Conservation (phyloP, 2,113 vertebrate species). For the Turdus rufiventris region DNA sequence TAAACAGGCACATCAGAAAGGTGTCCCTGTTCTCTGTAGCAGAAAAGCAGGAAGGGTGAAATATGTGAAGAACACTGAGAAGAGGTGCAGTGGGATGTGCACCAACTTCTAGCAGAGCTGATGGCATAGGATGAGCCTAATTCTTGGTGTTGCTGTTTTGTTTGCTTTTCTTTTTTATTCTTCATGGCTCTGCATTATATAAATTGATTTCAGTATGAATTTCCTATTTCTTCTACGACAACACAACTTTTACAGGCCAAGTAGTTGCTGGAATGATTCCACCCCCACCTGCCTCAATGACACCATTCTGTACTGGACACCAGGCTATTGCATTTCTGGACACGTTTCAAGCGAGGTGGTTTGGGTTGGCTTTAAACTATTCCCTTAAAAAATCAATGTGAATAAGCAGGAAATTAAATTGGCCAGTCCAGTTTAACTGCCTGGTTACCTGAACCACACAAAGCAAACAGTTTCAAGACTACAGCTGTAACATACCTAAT, state of each 20-base stretch:
- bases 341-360: slow-evolving; percentile 17
- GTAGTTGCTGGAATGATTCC: background rate
- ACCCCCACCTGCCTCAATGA: slow-evolving; percentile 13
- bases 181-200: background rate
- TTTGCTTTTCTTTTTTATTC: background rate
- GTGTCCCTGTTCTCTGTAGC: background rate
- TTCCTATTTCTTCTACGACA: slow-evolving; percentile 11
- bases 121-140: background rate
- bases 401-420: slow-evolving; percentile 54
- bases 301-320: slow-evolving; percentile 15
- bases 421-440: background rate
- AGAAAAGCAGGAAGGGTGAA: background rate
- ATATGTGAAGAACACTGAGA: background rate
- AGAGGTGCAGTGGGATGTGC: background rate
- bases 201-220: background rate
- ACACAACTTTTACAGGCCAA: background rate
- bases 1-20: background rate
- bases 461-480: slow-evolving; percentile 41
- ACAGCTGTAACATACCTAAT: slow-evolving; percentile 42
- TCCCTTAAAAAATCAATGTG: background rate
- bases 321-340: slow-evolving; percentile 33
- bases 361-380: slow-evolving; percentile 42
- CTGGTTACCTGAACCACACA: slow-evolving; percentile 22
- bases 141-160: background rate
- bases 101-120: background rate